phyloP scores from a whole-genome alignment of 2,113 vertebrate species.

The Osmerus eperlanus region DNA sequence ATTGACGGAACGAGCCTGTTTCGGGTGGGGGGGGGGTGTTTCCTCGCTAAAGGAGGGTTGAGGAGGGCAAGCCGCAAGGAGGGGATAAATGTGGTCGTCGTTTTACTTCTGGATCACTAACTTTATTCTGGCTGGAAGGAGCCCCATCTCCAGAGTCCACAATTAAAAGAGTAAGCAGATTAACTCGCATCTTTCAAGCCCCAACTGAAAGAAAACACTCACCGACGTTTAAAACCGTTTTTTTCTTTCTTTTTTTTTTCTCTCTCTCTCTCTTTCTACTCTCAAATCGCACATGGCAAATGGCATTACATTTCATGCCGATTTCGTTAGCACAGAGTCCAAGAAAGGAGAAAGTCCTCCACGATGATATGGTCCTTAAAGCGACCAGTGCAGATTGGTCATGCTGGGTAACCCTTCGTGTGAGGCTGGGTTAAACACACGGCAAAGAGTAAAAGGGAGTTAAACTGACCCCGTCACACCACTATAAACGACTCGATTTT shows the following conservation, averaged over 20 bases:
- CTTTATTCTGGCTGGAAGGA: conserved; percentile 73
- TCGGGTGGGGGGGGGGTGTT: conserved; percentile 30
- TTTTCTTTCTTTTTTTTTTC: conserved; percentile 37
- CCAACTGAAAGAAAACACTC: conserved; percentile 65
- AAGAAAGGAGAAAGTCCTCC: conserved; percentile 55
- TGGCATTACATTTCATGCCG: conserved; percentile 82
- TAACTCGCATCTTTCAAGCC: conserved; percentile 75
- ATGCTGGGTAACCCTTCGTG: conserved; percentile 49
- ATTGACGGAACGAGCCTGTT: conserved; percentile 83
- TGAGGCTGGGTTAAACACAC: too few relatives aligned
- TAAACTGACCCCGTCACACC: too few relatives aligned
- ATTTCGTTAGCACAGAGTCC: conserved; percentile 66
- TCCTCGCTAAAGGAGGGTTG: conserved; percentile 59
- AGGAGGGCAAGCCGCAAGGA: conserved; percentile 66
- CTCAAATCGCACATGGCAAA: conserved; percentile 61
- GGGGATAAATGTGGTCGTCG: conserved; percentile 82
- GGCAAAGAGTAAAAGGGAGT: too few relatives aligned
- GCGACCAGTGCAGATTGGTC: conserved; percentile 66
- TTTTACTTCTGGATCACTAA: conserved; percentile 84
- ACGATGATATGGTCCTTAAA: conserved; percentile 72
- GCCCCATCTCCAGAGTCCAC: conserved; percentile 66
- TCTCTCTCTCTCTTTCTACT: conserved; percentile 35
- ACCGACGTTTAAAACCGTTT: conserved; percentile 64
- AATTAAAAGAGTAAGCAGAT: conserved; percentile 82
- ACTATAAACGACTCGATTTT: too few relatives aligned